Conservation (phyloP, 2,797 vertebrate genomes). For the Florisuga fusca region DNA sequence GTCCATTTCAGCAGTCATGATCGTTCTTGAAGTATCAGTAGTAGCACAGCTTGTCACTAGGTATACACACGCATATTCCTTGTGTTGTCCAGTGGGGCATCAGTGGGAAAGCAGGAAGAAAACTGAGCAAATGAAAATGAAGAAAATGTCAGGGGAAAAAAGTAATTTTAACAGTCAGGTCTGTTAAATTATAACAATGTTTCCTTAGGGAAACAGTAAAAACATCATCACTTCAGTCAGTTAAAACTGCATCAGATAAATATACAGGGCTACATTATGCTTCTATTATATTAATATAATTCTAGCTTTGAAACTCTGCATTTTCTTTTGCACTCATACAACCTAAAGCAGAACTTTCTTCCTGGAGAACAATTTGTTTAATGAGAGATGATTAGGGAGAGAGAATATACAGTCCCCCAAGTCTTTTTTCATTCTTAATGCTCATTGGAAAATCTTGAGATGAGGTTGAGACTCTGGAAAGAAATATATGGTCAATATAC, state of each 20-base stretch:
- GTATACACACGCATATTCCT: background rate
- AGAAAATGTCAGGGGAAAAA: background rate
- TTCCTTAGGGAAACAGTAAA: background rate
- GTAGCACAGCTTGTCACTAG: background rate
- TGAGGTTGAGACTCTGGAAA: background rate
- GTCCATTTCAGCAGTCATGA: background rate
- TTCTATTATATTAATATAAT: background rate
- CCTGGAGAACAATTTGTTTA: background rate
- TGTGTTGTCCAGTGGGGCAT: background rate
- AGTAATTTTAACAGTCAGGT: background rate
- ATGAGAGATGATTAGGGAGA: background rate
- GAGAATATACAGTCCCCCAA: background rate
- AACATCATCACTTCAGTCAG: background rate
- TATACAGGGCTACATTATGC: background rate
- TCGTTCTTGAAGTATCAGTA: background rate
- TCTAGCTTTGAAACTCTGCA: background rate
- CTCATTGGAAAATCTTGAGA: background rate
- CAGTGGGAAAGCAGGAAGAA: background rate
- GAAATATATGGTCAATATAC: background rate
- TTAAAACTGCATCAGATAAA: background rate
- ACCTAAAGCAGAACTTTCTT: background rate
- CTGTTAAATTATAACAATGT: background rate
- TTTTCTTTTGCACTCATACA: background rate
- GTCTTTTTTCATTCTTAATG: background rate
- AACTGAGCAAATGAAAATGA: background rate